Conservation (phyloP, 2,113 vertebrate genomes). For the Apaloderma vittatum region DNA sequence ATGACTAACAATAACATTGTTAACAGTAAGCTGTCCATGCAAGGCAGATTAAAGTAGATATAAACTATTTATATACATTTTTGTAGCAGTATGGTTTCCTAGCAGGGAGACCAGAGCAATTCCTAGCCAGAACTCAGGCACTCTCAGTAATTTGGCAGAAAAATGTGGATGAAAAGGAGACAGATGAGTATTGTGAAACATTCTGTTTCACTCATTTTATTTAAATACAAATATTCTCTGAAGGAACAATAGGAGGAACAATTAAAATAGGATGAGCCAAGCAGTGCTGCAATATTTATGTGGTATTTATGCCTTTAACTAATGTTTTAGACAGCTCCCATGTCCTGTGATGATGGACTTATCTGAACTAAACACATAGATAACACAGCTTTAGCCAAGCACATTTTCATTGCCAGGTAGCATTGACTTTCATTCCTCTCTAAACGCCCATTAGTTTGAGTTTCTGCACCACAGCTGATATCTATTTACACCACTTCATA, state of each 20-base stretch:
- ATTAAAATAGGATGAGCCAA: background rate
- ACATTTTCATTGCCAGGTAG: background rate
- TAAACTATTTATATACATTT: background rate
- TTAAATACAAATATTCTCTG: background rate
- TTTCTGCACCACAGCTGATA: background rate
- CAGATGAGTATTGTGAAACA: background rate
- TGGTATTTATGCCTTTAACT: background rate
- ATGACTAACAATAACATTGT: background rate
- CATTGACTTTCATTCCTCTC: background rate
- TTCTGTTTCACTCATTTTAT: background rate
- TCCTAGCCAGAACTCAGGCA: background rate
- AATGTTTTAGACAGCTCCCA: background rate
- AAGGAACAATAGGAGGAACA: background rate
- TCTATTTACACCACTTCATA: accelerated
- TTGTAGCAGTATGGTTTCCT: background rate
- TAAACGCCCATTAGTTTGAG: background rate
- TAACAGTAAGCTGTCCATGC: background rate
- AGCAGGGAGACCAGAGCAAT: background rate
- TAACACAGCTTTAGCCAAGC: background rate
- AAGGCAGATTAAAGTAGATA: background rate
- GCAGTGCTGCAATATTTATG: background rate
- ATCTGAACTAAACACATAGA: background rate
- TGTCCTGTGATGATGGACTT: background rate
- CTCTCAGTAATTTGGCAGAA: background rate
- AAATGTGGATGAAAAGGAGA: background rate